Evolutionary conservation across 1,140 invertebrate species (phyloP), one percentile per base, ranked within the genome.

Genomic region (Neodiprion virginianus): DNA sequence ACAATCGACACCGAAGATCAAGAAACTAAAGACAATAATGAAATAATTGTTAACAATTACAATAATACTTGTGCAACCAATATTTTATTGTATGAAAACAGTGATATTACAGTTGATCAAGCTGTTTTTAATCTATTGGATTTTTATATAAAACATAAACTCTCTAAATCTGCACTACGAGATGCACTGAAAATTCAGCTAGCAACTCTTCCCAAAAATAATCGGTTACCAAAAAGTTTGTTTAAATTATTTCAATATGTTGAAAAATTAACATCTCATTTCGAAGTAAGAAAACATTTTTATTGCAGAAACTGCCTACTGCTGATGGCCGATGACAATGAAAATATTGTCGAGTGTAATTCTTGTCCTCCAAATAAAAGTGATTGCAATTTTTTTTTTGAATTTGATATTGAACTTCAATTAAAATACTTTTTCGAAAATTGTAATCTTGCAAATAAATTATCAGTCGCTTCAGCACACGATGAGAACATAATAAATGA

Each of bases 391-490:
- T 71, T 67, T 68, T 79, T 79, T 69, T 74, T 71, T 17, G 73
- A 79, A 77, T 71, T 77, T 9, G 75, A 80, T 71, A 14, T 80
- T 47, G 3, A 7, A 0, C 23, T 73, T 12, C 79, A 76, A 77
- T 76, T 78, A 14, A 75, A 78, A 74, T 74, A 75, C 53, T 66
- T 75, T 11, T 79, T 78, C 61, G 74, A 79, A 61, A 40, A 79
- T 69, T 50, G 69, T n/a, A 69, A 75, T 69, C 74, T 80, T 11
- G 74, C 73, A 67, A 68, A 77, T 21, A 77, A 76, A 73, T 75
- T 78, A 48, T 70, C 67, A 71, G 10, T 3, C 23, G 21, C 8
- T 23, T 17, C 17, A 28, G 14, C 66, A 61, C 1, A 70, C 8
- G 61, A 77, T 47, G 14, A n/a, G n/a, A 48, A 71, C 66, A 48